A percentile compares a stretch with the other conserved stretches of the same genome.
Conservation (phyloP, 2,888 invertebrate genomes). For the Pilophorus perplexus region DNA sequence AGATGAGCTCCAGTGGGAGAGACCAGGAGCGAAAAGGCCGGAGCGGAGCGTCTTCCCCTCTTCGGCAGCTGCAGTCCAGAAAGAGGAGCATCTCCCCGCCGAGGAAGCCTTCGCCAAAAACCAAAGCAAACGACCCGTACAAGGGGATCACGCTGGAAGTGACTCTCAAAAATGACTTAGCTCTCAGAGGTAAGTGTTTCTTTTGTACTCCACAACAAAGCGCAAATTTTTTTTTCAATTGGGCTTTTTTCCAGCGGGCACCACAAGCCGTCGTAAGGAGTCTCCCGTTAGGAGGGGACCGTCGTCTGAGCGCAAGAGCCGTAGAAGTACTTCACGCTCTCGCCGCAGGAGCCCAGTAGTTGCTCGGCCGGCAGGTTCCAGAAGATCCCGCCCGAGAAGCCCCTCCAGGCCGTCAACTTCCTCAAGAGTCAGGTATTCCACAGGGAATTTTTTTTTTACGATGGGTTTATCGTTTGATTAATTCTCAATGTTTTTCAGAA, state of each 20-base stretch:
- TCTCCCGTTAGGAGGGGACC: constrained; percentile 26
- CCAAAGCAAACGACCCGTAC: constrained; percentile 13
- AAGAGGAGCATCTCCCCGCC: constrained; percentile 31
- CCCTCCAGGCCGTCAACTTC: constrained; percentile 34
- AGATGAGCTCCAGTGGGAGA: constrained; percentile 22
- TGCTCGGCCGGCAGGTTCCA: constrained; percentile 4
- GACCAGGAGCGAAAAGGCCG: constrained; percentile 25
- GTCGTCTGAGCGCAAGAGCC: constrained; percentile 35
- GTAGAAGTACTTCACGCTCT: constrained; percentile 28
- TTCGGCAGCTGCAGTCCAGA: constrained; percentile 15
- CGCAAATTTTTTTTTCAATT: no score
- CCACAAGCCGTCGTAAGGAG: constrained; percentile 13
- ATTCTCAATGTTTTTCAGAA: constrained; percentile 43
- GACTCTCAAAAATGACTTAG: constrained; percentile 29
- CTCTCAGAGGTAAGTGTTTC: constrained; percentile 24
- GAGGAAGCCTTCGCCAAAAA: constrained; percentile 35
- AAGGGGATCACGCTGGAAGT: constrained; percentile 33
- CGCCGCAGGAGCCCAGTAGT: constrained; percentile 15
- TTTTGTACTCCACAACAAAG: neutral
- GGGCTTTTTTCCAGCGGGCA: constrained; percentile 4
- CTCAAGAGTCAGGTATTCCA: constrained; percentile 39
- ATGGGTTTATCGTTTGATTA: constrained; percentile 9
- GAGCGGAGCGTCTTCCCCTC: constrained; percentile 24
- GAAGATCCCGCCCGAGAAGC: constrained; percentile 33
- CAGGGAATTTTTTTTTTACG: neutral